Conservation (phyloP, 1,140 invertebrate species). For the Aphelinus certus region DNA sequence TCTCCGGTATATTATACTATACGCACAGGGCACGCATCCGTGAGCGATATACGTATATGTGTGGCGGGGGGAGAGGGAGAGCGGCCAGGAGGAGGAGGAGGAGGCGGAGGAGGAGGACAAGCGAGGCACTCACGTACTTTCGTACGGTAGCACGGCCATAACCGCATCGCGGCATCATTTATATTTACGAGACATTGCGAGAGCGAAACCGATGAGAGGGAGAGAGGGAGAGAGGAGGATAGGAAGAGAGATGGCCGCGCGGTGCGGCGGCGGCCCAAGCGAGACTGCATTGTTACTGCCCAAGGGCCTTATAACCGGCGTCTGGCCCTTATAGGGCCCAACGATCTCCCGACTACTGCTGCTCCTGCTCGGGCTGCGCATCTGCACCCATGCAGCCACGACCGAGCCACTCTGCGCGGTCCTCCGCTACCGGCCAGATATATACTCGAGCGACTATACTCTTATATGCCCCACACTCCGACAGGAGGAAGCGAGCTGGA, state of each 20-base stretch:
- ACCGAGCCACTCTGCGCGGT: slow-evolving; percentile 12
- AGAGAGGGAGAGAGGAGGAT: background rate
- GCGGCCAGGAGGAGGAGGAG: background rate
- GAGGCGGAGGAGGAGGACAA: slow-evolving; percentile 16
- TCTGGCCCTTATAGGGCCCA: slow-evolving; percentile 59
- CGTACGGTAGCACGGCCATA: slow-evolving; percentile 59
- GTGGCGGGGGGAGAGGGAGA: background rate
- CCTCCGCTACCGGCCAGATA: too few species aligned
- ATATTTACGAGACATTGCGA: slow-evolving; percentile 64
- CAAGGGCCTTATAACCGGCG: slow-evolving; percentile 54
- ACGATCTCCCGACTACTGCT: slow-evolving; percentile 45
- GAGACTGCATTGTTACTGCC: slow-evolving; percentile 60
- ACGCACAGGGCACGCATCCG: background rate
- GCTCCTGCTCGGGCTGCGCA: slow-evolving; percentile 32
- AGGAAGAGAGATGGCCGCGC: slow-evolving; percentile 4
- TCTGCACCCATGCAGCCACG: background rate
- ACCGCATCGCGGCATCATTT: slow-evolving; percentile 63
- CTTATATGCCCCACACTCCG: too few species aligned
- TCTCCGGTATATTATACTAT: too few species aligned
- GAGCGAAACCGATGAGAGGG: slow-evolving; percentile 39
- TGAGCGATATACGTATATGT: background rate
- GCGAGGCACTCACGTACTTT: slow-evolving; percentile 42
- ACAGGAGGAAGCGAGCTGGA: background rate
- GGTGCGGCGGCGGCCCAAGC: slow-evolving; percentile 8
- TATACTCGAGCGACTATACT: too few species aligned